Base-by-base conservation (phyloP, 2,888 invertebrate genomes). In the Clivina fossor region DNA sequence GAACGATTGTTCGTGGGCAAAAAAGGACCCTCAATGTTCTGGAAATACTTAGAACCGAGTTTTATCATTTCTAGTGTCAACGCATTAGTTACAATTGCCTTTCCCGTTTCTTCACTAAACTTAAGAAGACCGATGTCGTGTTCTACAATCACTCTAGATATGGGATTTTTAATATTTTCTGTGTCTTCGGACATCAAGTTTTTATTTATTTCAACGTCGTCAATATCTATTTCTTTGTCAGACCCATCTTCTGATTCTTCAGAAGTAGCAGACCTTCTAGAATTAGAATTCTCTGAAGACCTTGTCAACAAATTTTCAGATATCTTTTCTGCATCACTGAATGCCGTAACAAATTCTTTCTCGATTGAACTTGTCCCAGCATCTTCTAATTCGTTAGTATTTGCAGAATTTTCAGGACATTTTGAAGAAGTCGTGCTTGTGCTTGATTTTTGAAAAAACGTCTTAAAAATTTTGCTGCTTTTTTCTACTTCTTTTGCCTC, bases 1-100 rank as follows among this genome's bases (percentile, higher is more conserved):
- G 46, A 28, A 16, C 46, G 46, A n/a, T 13, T 30, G n/a, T 30
- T 4, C 18, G 30, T 30, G 3, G 32, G 30, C 18, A 16, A 20
- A 16, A 32, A 32, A 5, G 32, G 46, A 2, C 32, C 32, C 2
- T 4, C 32, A 9, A 18, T 18, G 9, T 46, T 30, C 13, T 20
- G 32, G 19, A 32, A 46, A 18, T 30, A 32, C 32, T 15, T 32
- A 13, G 46, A 46, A 32, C 46, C 33, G 2, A 46, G 13, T 11
- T 16, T 3, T 46, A 46, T 46, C 13, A 32, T 32, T 46, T 32
- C 32, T 16, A 19, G n/a, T 3, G 20, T 24, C 26, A 24, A 24
- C 26, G 26, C 26, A 24, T 24, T 24, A 7, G 26, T 24, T 24
- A 24, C 26, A 24, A 9, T 24, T 24, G 26, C 26, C 26, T 24